These are phyloP conservation scores for Allolobophora icterica DNA, from an alignment of 2,888 invertebrate species.

Conservation along the genomic window DNA sequence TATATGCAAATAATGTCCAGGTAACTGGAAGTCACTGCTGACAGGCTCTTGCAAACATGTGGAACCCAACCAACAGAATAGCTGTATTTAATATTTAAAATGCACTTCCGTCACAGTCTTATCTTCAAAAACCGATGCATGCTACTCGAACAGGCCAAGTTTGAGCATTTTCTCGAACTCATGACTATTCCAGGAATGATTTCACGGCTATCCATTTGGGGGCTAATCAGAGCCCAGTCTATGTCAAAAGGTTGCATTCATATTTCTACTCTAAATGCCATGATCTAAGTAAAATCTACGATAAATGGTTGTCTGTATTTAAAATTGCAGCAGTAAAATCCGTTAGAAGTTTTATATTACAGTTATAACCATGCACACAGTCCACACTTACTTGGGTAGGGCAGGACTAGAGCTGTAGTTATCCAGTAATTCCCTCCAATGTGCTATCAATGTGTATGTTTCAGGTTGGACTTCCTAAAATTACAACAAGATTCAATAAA, in stretches of 20 bases:
- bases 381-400: not conserved
- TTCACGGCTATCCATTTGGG: too few relatives aligned
- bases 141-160: too few relatives aligned
- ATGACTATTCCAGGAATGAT: too few relatives aligned
- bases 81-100: too few relatives aligned
- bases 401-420: slow-evolving; percentile 57
- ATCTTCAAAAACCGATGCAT: too few relatives aligned
- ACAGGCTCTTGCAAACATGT: too few relatives aligned
- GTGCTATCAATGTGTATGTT: slow-evolving; percentile 71
- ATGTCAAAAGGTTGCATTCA: not conserved
- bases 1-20: too few relatives aligned
- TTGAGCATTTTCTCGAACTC: too few relatives aligned
- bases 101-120: too few relatives aligned
- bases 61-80: too few relatives aligned
- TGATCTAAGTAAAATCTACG: not conserved
- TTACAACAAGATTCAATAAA: not conserved
- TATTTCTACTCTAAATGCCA: not conserved
- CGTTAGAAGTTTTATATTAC: too few relatives aligned
- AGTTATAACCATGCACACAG: not conserved
- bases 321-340: not conserved
- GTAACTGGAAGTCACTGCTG: too few relatives aligned
- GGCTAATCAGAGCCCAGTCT: not conserved
- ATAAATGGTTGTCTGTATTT: not conserved
- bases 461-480: slow-evolving; percentile 59
- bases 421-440: slow-evolving; percentile 73